Base-by-base conservation (phyloP, 2,113 vertebrate genomes). In the Leptobrachium leishanense region DNA sequence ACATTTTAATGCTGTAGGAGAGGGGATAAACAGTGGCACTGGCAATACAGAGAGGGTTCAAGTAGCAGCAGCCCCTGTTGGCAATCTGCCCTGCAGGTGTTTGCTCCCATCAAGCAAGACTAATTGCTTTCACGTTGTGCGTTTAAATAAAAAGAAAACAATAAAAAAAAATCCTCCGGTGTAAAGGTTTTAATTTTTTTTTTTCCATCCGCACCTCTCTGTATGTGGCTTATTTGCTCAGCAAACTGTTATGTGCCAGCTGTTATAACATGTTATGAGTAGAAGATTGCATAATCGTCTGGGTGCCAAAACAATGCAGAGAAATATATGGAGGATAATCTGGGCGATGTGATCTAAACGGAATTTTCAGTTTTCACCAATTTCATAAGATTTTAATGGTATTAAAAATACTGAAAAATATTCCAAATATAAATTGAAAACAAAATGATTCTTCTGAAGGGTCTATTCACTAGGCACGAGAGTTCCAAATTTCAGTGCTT, bases 61-160 rank as follows among this genome's bases (percentile, higher is more conserved):
- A 64, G 62, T 1, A 13, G 62, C 20, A 5, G 62, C 62, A 64
- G 62, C 62, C 62, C 62, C 55, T 64, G 15, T 64, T 64, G 62
- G 62, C 68, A 46, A 69, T 9, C 43, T 20, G 68, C 3, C 68
- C 12, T n/a, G 68, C 68, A 69, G 68, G 68, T 69, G 68, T 69
- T 46, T 69, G 43, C 43, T 69, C 43, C 43, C 68, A 46, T 69
- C 68, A 69, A 46, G 68, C 68, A 69, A 69, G 13, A 69, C 68
- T 69, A 46, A 44, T 69, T 69, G 68, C 68, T 69, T 69, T 50
- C 5, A 20, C 68, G 20, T 69, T 44, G 9, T 69, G 43, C 13
- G 13, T 69, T 69, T 46, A 43, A 69, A 13, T 69, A 44, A 68
- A 43, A 40, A 68, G 39, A 3, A 31, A 31, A 31, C 20, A 31